phyloP scores from a whole-genome alignment of 2,797 vertebrate genomes.

The Apodemus agrarius region DNA sequence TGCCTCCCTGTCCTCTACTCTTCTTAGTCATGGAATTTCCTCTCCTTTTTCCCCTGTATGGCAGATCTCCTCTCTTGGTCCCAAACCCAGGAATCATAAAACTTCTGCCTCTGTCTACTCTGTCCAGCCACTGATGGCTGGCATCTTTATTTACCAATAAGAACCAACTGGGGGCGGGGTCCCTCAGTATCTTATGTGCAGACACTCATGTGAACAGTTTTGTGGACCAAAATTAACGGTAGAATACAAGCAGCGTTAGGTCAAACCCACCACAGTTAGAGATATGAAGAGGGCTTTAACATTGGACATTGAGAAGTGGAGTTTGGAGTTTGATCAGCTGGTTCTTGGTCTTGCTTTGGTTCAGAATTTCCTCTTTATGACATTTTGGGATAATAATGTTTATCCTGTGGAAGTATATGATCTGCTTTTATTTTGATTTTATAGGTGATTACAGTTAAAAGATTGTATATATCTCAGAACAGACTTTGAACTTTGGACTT shows the following conservation, averaged over 20 bases:
- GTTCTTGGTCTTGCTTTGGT: not conserved
- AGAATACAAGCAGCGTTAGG: not conserved
- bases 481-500: not conserved
- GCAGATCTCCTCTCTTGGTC: too few species aligned
- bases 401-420: not conserved
- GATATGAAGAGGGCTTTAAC: not conserved
- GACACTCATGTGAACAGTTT: not conserved
- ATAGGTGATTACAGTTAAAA: not conserved
- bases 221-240: not conserved
- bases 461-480: not conserved
- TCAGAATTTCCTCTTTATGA: not conserved
- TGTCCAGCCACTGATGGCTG: not conserved
- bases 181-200: not conserved
- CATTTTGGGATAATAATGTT: not conserved
- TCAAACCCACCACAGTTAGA: not conserved
- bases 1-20: not conserved
- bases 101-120: not conserved
- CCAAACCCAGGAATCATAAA: too few species aligned
- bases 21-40: not conserved
- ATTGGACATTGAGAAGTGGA: not conserved
- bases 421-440: not conserved
- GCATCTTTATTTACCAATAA: not conserved
- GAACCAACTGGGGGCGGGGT: not conserved
- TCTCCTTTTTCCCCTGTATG: too few species aligned
- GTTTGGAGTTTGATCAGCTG: not conserved